These are phyloP conservation scores for Lucifuga dentata DNA, from an alignment of 2,113 vertebrate genomes.

Conservation along the genomic window DNA sequence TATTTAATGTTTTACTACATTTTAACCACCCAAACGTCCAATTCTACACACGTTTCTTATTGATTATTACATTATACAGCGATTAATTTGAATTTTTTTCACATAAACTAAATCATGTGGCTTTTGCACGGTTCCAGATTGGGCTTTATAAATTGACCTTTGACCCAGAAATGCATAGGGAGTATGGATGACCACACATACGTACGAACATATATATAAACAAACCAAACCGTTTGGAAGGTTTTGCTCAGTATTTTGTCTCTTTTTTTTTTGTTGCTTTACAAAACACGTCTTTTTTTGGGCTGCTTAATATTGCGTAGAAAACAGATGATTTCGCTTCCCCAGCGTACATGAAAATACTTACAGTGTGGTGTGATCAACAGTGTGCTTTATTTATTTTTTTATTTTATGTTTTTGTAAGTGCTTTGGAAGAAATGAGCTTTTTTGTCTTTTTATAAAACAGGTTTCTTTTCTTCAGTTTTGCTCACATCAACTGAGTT, in stretches of 20 bases:
- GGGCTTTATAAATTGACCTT: slow-evolving; percentile 66
- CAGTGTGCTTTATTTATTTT: slow-evolving; percentile 66
- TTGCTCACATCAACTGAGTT: slow-evolving; percentile 4
- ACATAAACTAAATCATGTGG: neutral
- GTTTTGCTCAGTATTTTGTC: slow-evolving; percentile 84
- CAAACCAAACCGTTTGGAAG: slow-evolving; percentile 54
- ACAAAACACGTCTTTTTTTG: slow-evolving; percentile 58
- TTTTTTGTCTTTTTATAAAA: slow-evolving; percentile 42
- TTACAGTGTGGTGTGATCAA: slow-evolving; percentile 70
- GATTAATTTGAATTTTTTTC: neutral
- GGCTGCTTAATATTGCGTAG: slow-evolving; percentile 54
- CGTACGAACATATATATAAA: slow-evolving; percentile 48
- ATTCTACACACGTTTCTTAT: neutral
- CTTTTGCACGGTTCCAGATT: slow-evolving; percentile 46
- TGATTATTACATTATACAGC: neutral
- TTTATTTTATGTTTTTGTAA: slow-evolving; percentile 15
- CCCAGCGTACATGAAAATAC: slow-evolving; percentile 62
- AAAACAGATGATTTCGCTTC: slow-evolving; percentile 46
- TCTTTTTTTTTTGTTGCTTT: slow-evolving; percentile 43
- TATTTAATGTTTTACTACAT: neutral
- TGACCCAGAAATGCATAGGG: slow-evolving; percentile 68
- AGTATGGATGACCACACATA: slow-evolving; percentile 75
- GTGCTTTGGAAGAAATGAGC: slow-evolving; percentile 35
- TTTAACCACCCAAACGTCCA: neutral
- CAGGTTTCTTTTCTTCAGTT: neutral